Percentiles rank a stretch among this genome's conserved stretches.
Evolutionary conservation across 2,113 vertebrate species (phyloP).

Genomic region (Octodon degus): DNA sequence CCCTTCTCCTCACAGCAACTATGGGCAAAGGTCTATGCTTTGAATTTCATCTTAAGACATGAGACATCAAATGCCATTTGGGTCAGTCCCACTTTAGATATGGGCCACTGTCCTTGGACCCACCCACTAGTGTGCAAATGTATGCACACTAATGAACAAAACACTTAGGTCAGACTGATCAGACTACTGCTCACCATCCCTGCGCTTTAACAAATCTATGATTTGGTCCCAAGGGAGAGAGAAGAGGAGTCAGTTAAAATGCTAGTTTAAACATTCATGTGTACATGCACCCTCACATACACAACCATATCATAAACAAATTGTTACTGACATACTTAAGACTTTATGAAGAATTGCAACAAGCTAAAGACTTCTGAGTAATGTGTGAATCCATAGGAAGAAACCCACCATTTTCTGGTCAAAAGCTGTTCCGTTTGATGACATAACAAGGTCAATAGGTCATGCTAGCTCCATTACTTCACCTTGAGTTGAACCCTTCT

Average conservation of each 20-base stretch:
- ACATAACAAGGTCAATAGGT: slow-evolving; percentile 71
- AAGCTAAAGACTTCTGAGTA: slow-evolving; percentile 59
- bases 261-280: not conserved
- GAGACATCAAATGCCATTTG: slow-evolving; percentile 5
- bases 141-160: not conserved
- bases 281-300: not conserved
- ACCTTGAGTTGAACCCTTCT: slow-evolving; percentile 72
- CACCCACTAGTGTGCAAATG: not conserved
- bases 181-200: not conserved
- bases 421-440: slow-evolving; percentile 65
- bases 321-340: slow-evolving; percentile 26
- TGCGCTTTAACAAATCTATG: slow-evolving; percentile 25
- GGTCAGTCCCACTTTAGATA: not conserved
- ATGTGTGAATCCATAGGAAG: slow-evolving; percentile 7
- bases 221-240: slow-evolving; percentile 29
- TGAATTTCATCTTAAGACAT: slow-evolving; percentile 48
- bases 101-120: not conserved
- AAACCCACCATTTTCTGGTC: slow-evolving; percentile 60
- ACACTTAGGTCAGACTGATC: not conserved
- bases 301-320: not conserved
- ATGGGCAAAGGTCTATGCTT: slow-evolving; percentile 31
- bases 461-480: slow-evolving; percentile 60
- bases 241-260: not conserved
- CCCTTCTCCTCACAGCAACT: slow-evolving; percentile 11
- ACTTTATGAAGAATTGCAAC: slow-evolving; percentile 17